Base-by-base conservation (phyloP, 1,140 invertebrate genomes). In the Drosophila dunni region DNA sequence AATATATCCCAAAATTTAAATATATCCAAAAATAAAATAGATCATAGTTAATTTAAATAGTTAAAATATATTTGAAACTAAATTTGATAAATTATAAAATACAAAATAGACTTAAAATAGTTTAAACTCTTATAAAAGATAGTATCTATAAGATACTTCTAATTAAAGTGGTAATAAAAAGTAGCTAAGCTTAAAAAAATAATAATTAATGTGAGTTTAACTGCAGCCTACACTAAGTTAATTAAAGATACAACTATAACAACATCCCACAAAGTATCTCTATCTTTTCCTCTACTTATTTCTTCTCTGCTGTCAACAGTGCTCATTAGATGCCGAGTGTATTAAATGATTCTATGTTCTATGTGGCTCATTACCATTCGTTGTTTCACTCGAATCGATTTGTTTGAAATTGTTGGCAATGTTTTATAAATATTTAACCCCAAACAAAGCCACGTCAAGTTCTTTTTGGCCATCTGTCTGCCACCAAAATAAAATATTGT, bases 321-420 rank as follows among this genome's bases (percentile, higher is more conserved):
- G 29, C 7, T 20, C 56, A 44, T 58, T 44, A 40, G 1, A 15
- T 34, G 4, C 10, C 13, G 5, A 20, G 34, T 56, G 15, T 20
- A 58, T 58, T 44, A 44, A 51, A 29, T 40, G 15, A n/a, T n/a
- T n/a, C n/a, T n/a, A n/a, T n/a, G n/a, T n/a, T 58, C 50, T 56
- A 58, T 65, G 29, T 40, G 62, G 34, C 53, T 58, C 69, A 72
- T 72, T 72, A 38, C n/a, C 8, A 20, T 3, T 34, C 15, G 62
- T 44, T 57, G 6, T 20, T 72, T 13, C 29, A 13, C 20, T 65
- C 48, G 8, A 57, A 63, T 65, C 48, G 61, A 63, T 62, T 62
- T 53, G 46, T 71, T 71, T 65, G 36, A 64, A 51, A 46, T 42
- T 64, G 24, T 45, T 56, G 62, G 42, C 38, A 57, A 71, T 70